Conservation (phyloP, 2,888 invertebrate species). For the Adelognathus sp. region DNA sequence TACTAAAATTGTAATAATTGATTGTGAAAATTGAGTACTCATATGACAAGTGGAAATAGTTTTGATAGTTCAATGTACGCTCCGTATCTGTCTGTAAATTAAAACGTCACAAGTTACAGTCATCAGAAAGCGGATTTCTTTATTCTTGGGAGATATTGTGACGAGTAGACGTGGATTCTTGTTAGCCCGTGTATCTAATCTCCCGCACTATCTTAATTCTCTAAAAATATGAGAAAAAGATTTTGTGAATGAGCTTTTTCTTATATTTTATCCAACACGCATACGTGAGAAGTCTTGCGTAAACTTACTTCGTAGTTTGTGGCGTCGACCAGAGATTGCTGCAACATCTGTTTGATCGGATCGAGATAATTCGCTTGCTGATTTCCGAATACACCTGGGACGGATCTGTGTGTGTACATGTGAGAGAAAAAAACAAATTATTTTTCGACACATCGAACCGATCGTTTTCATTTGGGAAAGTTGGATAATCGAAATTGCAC, state of each 20-base stretch:
- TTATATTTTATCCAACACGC: neutral
- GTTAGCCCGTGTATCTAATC: conserved; percentile 74
- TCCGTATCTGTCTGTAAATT: conserved; percentile 85
- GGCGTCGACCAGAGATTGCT: conserved; percentile 89
- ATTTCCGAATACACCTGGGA: conserved; percentile 98
- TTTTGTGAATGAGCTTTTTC: neutral
- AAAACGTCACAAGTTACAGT: conserved; percentile 83
- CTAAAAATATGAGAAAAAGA: neutral
- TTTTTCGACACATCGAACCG: neutral
- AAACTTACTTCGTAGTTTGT: conserved; percentile 85
- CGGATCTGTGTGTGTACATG: conserved; percentile 84
- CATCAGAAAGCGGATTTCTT: conserved; percentile 83
- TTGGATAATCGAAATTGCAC: neutral
- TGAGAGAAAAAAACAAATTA: neutral
- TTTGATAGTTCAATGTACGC: conserved; percentile 77
- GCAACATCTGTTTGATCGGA: conserved; percentile 97
- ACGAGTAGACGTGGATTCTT: conserved; percentile 66
- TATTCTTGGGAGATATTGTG: conserved; percentile 81
- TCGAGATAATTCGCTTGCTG: conserved; percentile 95
- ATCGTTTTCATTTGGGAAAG: neutral
- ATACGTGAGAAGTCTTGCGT: neutral
- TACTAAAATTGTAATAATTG: neutral
- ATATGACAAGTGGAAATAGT: too few species aligned
- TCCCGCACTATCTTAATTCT: conserved; percentile 61
- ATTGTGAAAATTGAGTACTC: too few species aligned